These are phyloP conservation scores for Microtus montanus DNA, from an alignment of 2,113 vertebrate species.

Conservation along the genomic window DNA sequence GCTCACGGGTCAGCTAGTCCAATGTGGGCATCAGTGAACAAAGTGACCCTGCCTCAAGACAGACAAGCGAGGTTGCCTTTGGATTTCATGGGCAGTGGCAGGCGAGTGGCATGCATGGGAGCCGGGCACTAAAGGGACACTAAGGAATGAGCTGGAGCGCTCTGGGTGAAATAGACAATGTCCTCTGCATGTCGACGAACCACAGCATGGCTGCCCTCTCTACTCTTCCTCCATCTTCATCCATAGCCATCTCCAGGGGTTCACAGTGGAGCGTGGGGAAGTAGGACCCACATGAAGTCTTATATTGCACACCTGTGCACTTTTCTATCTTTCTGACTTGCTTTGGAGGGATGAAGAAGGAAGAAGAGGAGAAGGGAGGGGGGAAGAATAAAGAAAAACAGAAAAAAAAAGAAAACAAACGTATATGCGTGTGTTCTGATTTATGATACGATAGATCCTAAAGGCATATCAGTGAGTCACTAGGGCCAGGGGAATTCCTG, in stretches of 20 bases:
- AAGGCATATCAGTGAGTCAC: background rate
- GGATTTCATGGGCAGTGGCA: background rate
- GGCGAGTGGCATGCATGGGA: background rate
- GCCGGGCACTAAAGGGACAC: background rate
- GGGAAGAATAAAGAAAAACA: background rate
- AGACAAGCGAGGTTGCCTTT: background rate
- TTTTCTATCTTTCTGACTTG: background rate
- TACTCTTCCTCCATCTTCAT: background rate
- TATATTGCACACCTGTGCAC: too few species aligned
- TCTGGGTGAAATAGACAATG: background rate
- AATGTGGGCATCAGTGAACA: background rate
- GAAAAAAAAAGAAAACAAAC: background rate
- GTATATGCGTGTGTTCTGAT: too few species aligned
- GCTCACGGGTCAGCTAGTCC: background rate
- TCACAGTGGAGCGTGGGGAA: too few species aligned
- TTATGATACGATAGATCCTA: background rate
- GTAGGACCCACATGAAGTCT: background rate
- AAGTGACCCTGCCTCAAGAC: background rate
- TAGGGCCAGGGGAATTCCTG: background rate
- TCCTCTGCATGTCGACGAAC: fast-evolving
- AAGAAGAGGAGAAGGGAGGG: background rate
- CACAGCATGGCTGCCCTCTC: background rate
- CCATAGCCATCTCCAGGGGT: background rate
- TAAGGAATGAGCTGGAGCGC: background rate
- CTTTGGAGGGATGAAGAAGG: background rate